phyloP scores from a whole-genome alignment of 1,140 invertebrate genomes.

The Caenorhabditis inopinata region DNA sequence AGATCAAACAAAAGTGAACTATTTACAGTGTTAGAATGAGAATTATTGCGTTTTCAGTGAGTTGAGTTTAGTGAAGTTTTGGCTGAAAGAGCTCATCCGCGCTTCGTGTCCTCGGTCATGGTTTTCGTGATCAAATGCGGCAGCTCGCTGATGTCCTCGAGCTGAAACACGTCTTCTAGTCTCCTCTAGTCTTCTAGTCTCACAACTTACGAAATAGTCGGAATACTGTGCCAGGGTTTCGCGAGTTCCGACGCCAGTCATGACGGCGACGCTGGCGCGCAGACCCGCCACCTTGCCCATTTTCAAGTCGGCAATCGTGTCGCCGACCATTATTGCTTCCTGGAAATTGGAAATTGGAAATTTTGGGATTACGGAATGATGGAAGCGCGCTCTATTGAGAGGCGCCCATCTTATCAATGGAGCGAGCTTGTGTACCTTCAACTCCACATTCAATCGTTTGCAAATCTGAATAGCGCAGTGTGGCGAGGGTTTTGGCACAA shows the following conservation, averaged over 20 bases:
- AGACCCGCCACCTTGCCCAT: slow-evolving; percentile 46
- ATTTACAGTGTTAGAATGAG: too few species aligned
- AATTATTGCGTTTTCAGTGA: too few species aligned
- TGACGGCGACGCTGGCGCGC: slow-evolving; percentile 35
- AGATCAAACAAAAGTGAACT: too few species aligned
- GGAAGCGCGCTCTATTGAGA: background rate
- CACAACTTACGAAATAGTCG: slow-evolving; percentile 46
- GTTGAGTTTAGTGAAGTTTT: background rate
- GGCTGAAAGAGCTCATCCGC: background rate
- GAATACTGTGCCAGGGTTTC: slow-evolving; percentile 39
- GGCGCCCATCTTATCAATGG: background rate
- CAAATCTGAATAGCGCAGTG: slow-evolving; percentile 48
- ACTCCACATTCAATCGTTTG: slow-evolving; percentile 34
- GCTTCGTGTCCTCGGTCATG: slow-evolving; percentile 42
- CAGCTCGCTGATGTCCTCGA: slow-evolving; percentile 40
- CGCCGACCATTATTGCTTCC: slow-evolving; percentile 46
- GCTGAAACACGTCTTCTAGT: background rate
- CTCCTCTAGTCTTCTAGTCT: background rate
- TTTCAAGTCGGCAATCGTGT: slow-evolving; percentile 46
- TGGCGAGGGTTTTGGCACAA: slow-evolving; percentile 44
- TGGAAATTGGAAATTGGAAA: slow-evolving; percentile 23
- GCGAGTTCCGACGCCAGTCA: slow-evolving; percentile 38
- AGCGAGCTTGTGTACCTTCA: background rate
- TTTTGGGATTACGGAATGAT: too few species aligned
- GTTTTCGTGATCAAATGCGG: slow-evolving; percentile 39